Evolutionary conservation across 2,113 vertebrate genomes (phyloP).

Genomic region (Nothobranchius furzeri): DNA sequence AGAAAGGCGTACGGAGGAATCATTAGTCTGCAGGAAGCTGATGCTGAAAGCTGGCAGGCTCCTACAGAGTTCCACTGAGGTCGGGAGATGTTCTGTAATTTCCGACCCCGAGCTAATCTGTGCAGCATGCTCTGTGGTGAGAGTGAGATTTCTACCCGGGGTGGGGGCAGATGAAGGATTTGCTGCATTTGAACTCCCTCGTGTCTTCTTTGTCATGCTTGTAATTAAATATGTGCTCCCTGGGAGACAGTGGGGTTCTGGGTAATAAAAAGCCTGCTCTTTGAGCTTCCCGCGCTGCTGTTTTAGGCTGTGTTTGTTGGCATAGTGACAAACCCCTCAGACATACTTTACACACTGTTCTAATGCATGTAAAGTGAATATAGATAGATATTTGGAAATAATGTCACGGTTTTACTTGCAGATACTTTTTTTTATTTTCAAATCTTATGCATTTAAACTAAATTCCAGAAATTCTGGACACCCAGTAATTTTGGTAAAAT

Average conservation of each 20-base stretch:
- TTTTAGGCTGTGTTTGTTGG: conserved; percentile 48
- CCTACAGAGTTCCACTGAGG: conserved; percentile 57
- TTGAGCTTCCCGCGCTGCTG: conserved; percentile 16
- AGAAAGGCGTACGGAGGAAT: conserved; percentile 11
- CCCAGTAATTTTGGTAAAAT: too few relatives aligned
- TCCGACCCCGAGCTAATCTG: conserved; percentile 67
- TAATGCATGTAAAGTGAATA: conserved; percentile 18
- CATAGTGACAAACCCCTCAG: conserved; percentile 46
- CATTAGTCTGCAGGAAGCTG: conserved; percentile 45
- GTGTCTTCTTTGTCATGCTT: conserved; percentile 57
- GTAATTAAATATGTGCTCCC: conserved; percentile 72
- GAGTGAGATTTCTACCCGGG: conserved; percentile 54
- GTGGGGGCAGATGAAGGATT: conserved; percentile 44
- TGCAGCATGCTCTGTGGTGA: conserved; percentile 65
- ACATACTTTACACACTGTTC: conserved; percentile 39
- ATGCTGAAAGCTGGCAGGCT: conserved; percentile 42
- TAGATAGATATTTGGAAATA: background rate
- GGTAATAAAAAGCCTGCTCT: conserved; percentile 60
- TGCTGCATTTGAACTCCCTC: conserved; percentile 58
- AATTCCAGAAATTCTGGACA: too few relatives aligned
- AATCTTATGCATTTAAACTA: too few relatives aligned
- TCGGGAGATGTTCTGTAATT: conserved; percentile 71
- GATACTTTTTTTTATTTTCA: background rate
- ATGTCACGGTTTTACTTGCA: background rate
- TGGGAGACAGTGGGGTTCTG: conserved; percentile 52